Percentiles rank a stretch among this genome's conserved stretches.
phyloP scores from a whole-genome alignment of 1,140 invertebrate genomes.

The Chrysomallon squamiferum region DNA sequence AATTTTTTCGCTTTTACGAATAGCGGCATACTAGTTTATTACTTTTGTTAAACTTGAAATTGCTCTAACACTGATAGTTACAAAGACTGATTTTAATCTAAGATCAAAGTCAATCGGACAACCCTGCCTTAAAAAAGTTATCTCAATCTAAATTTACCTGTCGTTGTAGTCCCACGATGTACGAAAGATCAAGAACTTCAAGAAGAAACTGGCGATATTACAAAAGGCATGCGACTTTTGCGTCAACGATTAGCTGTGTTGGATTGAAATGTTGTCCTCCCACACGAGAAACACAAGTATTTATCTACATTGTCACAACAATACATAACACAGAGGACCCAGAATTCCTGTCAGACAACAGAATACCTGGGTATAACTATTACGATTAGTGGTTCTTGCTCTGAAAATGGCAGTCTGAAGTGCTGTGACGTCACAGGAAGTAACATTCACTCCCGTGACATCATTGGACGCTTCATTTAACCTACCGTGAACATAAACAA shows the following conservation, averaged over 20 bases:
- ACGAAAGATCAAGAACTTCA: no score
- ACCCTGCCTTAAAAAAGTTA: neutral
- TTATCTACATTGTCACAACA: conserved; percentile 1
- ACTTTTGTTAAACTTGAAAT: no score
- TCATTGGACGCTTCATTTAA: neutral
- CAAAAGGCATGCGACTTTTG: no score
- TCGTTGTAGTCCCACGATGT: no score
- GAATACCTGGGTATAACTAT: conserved; percentile 5
- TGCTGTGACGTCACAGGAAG: conserved; percentile 9
- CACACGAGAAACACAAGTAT: neutral
- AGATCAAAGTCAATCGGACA: neutral
- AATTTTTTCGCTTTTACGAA: no score
- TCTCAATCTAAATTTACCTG: no score
- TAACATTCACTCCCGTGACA: conserved; percentile 6
- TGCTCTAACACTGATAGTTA: no score
- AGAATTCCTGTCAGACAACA: neutral
- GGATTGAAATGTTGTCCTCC: neutral
- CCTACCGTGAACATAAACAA: no score
- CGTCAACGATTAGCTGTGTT: no score
- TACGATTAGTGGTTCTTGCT: neutral
- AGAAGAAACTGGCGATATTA: no score
- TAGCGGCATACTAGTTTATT: no score
- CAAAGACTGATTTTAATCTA: no score
- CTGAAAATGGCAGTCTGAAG: neutral
- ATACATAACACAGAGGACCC: neutral